phyloP scores from a whole-genome alignment of 2,113 vertebrate species.

The Rhinoptilus africanus region DNA sequence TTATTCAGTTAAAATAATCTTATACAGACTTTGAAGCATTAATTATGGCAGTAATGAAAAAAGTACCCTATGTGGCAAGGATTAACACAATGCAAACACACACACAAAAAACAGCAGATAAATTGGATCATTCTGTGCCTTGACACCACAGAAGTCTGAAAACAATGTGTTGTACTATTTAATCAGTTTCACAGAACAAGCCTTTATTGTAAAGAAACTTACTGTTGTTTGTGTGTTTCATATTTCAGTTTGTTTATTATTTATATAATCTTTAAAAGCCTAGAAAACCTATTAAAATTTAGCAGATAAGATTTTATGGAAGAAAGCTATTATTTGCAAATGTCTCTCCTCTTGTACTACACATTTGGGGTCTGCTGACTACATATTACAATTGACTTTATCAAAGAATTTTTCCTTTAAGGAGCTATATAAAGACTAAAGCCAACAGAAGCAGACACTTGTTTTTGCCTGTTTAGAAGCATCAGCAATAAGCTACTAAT shows the following conservation, averaged over 20 bases:
- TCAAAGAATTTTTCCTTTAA: neutral
- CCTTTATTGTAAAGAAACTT: neutral
- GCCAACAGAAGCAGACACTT: neutral
- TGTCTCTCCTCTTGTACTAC: neutral
- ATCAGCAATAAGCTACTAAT: neutral
- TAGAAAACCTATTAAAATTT: neutral
- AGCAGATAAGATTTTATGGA: neutral
- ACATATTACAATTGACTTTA: neutral
- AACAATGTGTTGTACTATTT: conserved; percentile 37
- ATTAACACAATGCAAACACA: neutral
- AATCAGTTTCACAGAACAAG: conserved; percentile 15
- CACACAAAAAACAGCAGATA: neutral
- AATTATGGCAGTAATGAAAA: neutral
- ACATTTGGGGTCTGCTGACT: neutral
- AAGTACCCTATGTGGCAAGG: neutral
- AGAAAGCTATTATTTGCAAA: neutral
- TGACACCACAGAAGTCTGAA: conserved; percentile 8
- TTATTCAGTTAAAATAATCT: neutral
- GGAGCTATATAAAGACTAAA: neutral
- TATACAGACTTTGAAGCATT: neutral
- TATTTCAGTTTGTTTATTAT: neutral
- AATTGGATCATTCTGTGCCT: conserved; percentile 29
- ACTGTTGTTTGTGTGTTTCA: neutral
- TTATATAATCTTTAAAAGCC: neutral
- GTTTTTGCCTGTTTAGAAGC: neutral